Conservation (phyloP, 2,113 vertebrate genomes). For the Tauraco erythrolophus region DNA sequence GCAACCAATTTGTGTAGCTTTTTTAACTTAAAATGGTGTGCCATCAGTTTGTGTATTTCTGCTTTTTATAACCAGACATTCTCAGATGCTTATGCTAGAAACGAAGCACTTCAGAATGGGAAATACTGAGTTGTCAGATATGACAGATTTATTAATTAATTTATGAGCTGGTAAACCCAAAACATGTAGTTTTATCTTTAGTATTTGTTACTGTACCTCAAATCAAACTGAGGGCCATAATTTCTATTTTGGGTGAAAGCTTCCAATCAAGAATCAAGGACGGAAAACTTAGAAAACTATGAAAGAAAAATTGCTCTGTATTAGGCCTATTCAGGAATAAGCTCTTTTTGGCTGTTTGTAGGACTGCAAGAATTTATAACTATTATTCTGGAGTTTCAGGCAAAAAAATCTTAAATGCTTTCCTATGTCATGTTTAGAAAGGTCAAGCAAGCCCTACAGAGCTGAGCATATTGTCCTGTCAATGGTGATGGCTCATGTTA, state of each 20-base stretch:
- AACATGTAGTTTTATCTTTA: rapidly evolving
- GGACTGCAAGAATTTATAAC: rapidly evolving
- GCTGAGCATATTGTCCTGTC: rapidly evolving
- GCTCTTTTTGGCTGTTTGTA: rapidly evolving
- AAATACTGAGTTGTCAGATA: rapidly evolving
- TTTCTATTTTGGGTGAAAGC: neutral
- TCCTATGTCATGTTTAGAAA: rapidly evolving
- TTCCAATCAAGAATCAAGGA: neutral
- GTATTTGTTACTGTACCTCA: neutral
- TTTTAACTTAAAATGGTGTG: neutral
- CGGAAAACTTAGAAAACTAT: neutral
- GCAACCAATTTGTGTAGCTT: neutral
- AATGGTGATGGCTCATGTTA: rapidly evolving
- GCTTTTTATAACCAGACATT: neutral
- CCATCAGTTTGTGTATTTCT: neutral
- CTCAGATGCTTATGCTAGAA: neutral
- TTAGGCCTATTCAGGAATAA: neutral
- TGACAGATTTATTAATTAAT: neutral
- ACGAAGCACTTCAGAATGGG: neutral
- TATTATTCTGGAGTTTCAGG: neutral
- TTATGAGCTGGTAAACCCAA: neutral
- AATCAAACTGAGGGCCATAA: neutral
- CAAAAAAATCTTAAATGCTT: rapidly evolving
- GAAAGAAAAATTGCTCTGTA: neutral
- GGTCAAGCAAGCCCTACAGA: neutral